Base-by-base conservation (phyloP, 2,888 invertebrate genomes). In the Parnassius mnemosyne region DNA sequence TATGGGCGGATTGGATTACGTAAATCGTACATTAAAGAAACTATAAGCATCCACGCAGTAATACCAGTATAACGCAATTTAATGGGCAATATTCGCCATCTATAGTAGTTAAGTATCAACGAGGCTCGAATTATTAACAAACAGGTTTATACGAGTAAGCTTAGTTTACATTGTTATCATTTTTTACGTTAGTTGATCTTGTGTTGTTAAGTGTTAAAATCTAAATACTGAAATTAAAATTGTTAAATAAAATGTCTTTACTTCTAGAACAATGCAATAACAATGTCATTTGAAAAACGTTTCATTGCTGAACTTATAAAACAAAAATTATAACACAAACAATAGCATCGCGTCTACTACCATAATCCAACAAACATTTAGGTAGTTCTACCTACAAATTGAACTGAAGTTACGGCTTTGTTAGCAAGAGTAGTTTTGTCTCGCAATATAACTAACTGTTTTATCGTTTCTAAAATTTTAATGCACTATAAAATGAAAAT, bases 21-120 rank as follows among this genome's bases (percentile, higher is more conserved):
- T 58, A 57, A 63, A 62, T 62, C 54, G 54, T 52, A 59, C 55
- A 63, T 63, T 59, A 63, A 47, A 41, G 51, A 46, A n/a, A 42
- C 55, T 63, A 52, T 59, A 58, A 59, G 58, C 63, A 55, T 63
- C 55, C 58, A 10, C 41, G 16, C 53, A 10, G 34, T 54, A 46
- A 53, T 53, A 58, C 20, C 57, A 41, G 53, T 50, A 57, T 61
- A 57, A 57, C 57, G 47, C 16, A 57, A 25, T 53, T 57, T 61
- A 57, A 57, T 57, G 57, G 57, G 25, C 57, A 57, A 61, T 57
- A 49, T 53, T 57, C 49, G 5, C 47, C 12, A 11, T 49, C 25
- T 43, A 12, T 42, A 20, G 49, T 49, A 60, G 54, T 50, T 43
- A 57, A 61, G 53, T n/a, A 13, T 57, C 53, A 42, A 53, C 12